Base-by-base conservation (phyloP, 2,888 invertebrate species). In the Teinopalpus imperialis region DNA sequence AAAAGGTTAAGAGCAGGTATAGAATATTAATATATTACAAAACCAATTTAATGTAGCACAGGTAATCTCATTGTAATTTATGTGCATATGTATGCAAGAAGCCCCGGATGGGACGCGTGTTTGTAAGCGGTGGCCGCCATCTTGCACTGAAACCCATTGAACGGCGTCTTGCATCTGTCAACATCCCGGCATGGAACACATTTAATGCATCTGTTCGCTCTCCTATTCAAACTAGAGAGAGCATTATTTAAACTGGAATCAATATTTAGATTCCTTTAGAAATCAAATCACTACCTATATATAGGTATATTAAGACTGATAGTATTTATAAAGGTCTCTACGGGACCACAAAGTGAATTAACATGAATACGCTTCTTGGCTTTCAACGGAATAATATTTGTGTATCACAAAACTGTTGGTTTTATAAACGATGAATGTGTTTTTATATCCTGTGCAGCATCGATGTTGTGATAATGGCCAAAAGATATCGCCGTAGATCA, bases 51-150 rank as follows among this genome's bases (percentile, higher is more conserved):
- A 12, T 21, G 34, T 34, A 35, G 14, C 13, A 3, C 14, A 32
- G 3, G 40, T 46, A 35, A 46, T 35, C 7, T 41, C 14, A 46
- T 40, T 40, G 29, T 46, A 40, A 46, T 46, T 35, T 46, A 46
- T 46, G 46, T 35, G 40, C 29, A 40, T 46, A 29, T 18, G 18
- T 30, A 35, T 23, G 23, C 40, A 32, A 34, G 24, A 16, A 27
- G 20, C 27, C 3, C 20, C n/a, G 10, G 34, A 46, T 40, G 45
- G 14, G 34, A 21, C 21, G 39, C 14, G 20, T 34, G 35, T 46
- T 29, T 21, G 34, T 23, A 34, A 45, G 34, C 23, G 18, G 40
- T 27, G 4, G 24, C 13, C 39, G 21, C 34, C 32, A 42, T 45
- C 32, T 29, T 39, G 45, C 20, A 20, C 8, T 24, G 10, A 13